These are phyloP conservation scores for Chloebia gouldiae DNA, from an alignment of 2,113 vertebrate species.

Conservation along the genomic window DNA sequence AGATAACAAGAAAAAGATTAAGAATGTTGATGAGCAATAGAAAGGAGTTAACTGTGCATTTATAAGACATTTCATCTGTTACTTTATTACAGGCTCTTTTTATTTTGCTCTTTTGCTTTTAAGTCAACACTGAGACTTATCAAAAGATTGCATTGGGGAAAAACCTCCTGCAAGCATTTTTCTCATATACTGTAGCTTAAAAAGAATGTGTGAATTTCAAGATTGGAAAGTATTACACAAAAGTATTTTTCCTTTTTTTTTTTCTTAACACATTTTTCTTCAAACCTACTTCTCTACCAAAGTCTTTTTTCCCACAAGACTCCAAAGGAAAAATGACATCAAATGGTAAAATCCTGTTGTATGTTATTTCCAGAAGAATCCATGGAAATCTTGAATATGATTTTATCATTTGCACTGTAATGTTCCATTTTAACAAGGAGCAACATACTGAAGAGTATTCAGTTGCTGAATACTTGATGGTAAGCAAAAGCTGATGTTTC, in stretches of 20 bases:
- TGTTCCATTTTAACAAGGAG: constrained; percentile 36
- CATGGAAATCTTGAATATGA: constrained; percentile 58
- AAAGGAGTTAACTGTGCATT: neutral
- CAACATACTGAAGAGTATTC: neutral
- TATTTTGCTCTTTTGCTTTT: constrained; percentile 10
- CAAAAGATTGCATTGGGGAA: constrained; percentile 7
- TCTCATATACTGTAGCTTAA: neutral
- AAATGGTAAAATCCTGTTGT: constrained; percentile 40
- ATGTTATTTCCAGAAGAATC: constrained; percentile 56
- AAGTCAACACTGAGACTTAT: constrained; percentile 23
- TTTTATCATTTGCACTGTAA: constrained; percentile 45
- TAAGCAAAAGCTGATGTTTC: constrained; percentile 43
- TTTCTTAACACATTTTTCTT: constrained; percentile 16
- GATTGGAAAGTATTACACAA: constrained; percentile 51
- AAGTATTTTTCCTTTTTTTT: neutral
- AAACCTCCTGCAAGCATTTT: constrained; percentile 1
- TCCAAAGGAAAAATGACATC: constrained; percentile 59
- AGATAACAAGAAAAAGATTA: neutral
- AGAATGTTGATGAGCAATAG: neutral
- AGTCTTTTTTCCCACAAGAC: neutral
- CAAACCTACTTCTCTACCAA: neutral
- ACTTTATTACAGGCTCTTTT: neutral
- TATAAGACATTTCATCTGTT: neutral
- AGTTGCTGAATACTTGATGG: neutral
- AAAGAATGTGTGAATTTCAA: constrained; percentile 47